Percentiles rank a stretch among this genome's conserved stretches.
Conservation (phyloP, 2,113 vertebrate genomes). For the Vidua macroura region DNA sequence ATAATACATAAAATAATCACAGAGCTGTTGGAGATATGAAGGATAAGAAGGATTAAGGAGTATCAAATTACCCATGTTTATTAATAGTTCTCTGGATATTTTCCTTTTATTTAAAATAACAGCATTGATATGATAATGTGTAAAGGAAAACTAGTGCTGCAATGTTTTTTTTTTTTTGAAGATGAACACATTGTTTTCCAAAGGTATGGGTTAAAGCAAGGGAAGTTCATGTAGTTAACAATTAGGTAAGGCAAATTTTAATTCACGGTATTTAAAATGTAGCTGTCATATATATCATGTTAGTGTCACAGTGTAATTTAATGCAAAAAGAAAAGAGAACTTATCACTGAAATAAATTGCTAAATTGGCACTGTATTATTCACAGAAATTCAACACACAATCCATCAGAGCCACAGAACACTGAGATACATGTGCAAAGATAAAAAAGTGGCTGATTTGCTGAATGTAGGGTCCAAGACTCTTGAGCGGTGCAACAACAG, state of each 20-base stretch:
- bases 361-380: not conserved
- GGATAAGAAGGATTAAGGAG: not conserved
- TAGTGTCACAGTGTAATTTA: not conserved
- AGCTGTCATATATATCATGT: not conserved
- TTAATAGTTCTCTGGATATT: constrained; percentile 24
- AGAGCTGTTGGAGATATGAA: constrained; percentile 17
- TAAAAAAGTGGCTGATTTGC: not conserved
- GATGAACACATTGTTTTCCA: not conserved
- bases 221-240: not conserved
- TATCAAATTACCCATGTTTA: constrained; percentile 39
- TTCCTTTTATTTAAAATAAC: not conserved
- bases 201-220: not conserved
- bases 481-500: not conserved
- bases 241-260: not conserved
- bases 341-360: not conserved
- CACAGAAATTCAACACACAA: not conserved
- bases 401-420: not conserved
- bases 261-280: not conserved
- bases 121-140: not conserved
- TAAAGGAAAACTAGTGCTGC: not conserved
- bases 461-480: not conserved
- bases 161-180: not conserved
- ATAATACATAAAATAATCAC: constrained; percentile 47
- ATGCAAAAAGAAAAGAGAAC: not conserved
- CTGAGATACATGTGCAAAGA: not conserved